Percentiles rank a stretch among this genome's conserved stretches.
Conservation (phyloP, 1,140 invertebrate genomes). For the Platorchestia sp. region DNA sequence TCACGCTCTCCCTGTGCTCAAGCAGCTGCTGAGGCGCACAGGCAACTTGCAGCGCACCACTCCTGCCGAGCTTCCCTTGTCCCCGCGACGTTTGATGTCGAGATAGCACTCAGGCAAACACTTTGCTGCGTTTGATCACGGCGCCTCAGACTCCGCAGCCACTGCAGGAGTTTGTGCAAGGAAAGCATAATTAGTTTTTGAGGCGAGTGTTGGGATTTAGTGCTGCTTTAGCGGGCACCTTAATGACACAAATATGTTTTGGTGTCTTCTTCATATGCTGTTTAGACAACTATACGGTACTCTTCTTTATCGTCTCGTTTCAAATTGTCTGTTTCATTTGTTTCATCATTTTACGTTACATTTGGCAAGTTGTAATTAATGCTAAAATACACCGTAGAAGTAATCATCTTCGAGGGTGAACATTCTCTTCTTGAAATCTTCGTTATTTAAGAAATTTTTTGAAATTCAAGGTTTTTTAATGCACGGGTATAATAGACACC, state of each 20-base stretch:
- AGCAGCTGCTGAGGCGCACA: background rate
- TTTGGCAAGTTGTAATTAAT: too few relatives aligned
- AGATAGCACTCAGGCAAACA: background rate
- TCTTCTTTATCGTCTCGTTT: background rate
- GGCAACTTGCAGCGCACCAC: background rate
- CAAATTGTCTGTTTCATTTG: too few relatives aligned
- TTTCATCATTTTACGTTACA: too few relatives aligned
- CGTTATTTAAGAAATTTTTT: too few relatives aligned
- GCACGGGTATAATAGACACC: too few relatives aligned
- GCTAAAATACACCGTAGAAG: too few relatives aligned
- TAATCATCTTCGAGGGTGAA: too few relatives aligned
- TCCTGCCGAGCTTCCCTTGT: too few relatives aligned
- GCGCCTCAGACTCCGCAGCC: background rate
- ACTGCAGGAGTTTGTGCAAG: background rate
- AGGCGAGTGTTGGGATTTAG: background rate
- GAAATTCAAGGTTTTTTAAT: too few relatives aligned
- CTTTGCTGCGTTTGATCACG: background rate
- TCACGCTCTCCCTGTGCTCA: background rate
- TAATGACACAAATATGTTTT: background rate
- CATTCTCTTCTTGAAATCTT: too few relatives aligned
- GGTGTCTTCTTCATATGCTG: too few relatives aligned
- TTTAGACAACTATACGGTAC: too few relatives aligned
- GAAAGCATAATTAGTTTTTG: background rate
- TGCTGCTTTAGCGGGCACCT: background rate
- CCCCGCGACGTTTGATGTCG: background rate